phyloP scores from a whole-genome alignment of 2,113 vertebrate genomes.

The Pelecanoides urinatrix region DNA sequence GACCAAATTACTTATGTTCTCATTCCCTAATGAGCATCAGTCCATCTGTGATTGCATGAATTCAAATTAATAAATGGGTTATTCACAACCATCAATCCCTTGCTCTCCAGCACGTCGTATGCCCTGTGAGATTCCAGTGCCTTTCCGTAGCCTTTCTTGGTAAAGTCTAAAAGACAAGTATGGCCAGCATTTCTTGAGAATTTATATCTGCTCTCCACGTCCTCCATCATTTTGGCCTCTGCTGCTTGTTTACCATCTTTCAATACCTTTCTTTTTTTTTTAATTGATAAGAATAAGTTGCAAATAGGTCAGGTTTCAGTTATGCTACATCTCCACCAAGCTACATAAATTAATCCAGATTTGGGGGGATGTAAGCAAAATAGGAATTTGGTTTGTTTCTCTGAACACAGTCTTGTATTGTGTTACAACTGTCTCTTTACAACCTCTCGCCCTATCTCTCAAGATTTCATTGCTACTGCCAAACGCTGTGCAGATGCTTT shows the following conservation, averaged over 20 bases:
- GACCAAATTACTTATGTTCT: not conserved
- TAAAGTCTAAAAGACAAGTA: not conserved
- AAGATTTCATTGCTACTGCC: not conserved
- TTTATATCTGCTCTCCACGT: not conserved
- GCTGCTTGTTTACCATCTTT: not conserved
- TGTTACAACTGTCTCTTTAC: not conserved
- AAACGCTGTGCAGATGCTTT: not conserved
- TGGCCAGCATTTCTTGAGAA: not conserved
- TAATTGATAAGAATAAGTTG: not conserved
- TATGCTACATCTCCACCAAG: not conserved
- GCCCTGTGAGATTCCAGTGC: not conserved
- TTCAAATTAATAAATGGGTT: constrained; percentile 23
- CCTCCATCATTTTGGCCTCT: not conserved
- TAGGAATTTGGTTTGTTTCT: not conserved
- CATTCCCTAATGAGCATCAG: constrained; percentile 24
- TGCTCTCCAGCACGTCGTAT: not conserved
- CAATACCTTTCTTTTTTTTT: not conserved
- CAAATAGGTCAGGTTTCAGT: not conserved
- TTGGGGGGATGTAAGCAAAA: not conserved
- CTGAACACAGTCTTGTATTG: not conserved
- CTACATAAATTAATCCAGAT: not conserved
- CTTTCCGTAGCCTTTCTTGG: not conserved
- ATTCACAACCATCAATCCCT: not conserved
- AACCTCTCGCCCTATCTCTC: not conserved
- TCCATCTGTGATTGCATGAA: constrained; percentile 40